Evolutionary conservation across 2,113 vertebrate species (phyloP), one percentile per base, ranked within the genome.

Genomic region (Galemys pyrenaicus): DNA sequence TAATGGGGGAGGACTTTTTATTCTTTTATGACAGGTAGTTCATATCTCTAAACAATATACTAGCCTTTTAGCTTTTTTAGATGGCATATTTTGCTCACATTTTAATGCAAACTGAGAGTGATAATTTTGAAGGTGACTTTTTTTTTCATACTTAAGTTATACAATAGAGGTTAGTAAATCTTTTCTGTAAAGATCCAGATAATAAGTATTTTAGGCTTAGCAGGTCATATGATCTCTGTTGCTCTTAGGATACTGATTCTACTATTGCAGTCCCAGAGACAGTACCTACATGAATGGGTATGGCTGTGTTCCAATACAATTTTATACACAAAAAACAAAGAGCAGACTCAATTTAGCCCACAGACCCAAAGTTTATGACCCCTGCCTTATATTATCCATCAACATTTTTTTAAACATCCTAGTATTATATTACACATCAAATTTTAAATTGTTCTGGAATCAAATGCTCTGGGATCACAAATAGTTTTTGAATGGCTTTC

Each of bases 101-200:
- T 62, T 86, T 65, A 37, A 20, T 89, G 74, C 5, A 81, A 88
- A 35, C 46, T 32, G 37, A 75, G 22, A 35, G 22, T 62, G 73
- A 64, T 85, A 44, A 26, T 68, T 81, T 95, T 82, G 82, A 91
- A 77, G 64, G 32, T 73, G 30, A 73, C n/a, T 56, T 70, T 82
- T 82, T 62, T 56, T 94, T 71, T 51, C 28, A 70, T 35, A 49
- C 11, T 51, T 51, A 79, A 17, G 35, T 71, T 62, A 87, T 54
- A 77, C 5, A 28, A 7, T 39, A 73, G 77, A 37, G 49, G 37
- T 78, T 41, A 62, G 70, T 1, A 58, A 81, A 60, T 2, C 49
- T 91, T 73, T 79, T 51, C 26, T 81, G 11, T 54, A 39, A 46
- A 92, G 35, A 2, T 67, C 62, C 37, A 74, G 87, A 35, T 80